A percentile compares a stretch with the other conserved stretches of the same genome.
phyloP scores from a whole-genome alignment of 2,113 vertebrate species.

The Melozone crissalis region DNA sequence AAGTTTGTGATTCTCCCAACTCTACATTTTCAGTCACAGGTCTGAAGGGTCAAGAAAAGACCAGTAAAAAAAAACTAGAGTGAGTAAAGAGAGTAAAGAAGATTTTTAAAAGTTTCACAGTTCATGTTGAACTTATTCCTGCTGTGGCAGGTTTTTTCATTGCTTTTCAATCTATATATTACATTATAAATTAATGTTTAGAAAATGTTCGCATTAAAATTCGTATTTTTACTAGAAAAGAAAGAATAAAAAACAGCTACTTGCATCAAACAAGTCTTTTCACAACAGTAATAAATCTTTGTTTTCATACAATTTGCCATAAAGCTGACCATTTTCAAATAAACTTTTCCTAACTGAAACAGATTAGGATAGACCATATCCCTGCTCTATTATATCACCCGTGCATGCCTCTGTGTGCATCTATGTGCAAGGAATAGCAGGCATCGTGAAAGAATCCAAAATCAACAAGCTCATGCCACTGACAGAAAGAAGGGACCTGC shows the following conservation, averaged over 20 bases:
- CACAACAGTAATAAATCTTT: background rate
- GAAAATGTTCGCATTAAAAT: background rate
- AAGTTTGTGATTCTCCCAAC: background rate
- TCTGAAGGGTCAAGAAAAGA: background rate
- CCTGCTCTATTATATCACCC: background rate
- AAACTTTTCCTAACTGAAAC: background rate
- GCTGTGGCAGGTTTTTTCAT: background rate
- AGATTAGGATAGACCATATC: background rate
- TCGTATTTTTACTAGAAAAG: background rate
- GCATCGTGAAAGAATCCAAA: background rate
- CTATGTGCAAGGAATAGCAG: background rate
- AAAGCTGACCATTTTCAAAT: background rate
- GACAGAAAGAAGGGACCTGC: background rate
- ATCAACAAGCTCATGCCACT: background rate
- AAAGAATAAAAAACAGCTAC: background rate
- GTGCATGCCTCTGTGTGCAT: fast-evolving
- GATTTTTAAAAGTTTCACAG: background rate
- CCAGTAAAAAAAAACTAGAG: background rate
- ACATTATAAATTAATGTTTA: background rate
- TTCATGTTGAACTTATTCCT: background rate
- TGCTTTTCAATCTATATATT: background rate
- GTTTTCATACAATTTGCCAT: background rate
- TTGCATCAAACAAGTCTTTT: background rate
- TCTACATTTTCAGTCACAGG: background rate
- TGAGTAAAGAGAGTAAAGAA: background rate